Percentiles rank a stretch among this genome's conserved stretches.
Conservation (phyloP, 2,113 vertebrate species). For the Hyaena hyaena region DNA sequence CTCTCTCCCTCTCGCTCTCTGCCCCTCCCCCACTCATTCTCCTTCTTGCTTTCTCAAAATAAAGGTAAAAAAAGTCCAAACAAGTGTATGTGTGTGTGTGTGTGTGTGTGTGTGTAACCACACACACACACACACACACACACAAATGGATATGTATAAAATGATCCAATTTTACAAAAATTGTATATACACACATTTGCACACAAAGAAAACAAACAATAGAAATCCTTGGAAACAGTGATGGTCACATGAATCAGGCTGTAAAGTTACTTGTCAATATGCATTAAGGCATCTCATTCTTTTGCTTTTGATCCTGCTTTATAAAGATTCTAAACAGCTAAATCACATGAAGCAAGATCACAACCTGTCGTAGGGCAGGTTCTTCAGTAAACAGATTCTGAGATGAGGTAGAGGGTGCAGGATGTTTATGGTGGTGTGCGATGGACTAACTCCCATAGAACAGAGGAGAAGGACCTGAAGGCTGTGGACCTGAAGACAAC, state of each 20-base stretch:
- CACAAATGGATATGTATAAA: background rate
- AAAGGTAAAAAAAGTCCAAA: background rate
- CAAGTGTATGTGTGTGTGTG: background rate
- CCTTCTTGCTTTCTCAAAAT: too few species aligned
- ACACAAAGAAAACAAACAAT: background rate
- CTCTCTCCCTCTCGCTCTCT: too few species aligned
- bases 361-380: background rate
- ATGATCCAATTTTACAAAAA: conserved; percentile 1
- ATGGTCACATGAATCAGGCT: background rate
- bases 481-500: background rate
- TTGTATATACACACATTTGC: background rate
- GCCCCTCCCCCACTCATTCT: too few species aligned
- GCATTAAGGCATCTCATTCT: background rate
- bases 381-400: background rate
- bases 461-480: background rate
- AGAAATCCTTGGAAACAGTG: background rate
- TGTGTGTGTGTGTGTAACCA: background rate
- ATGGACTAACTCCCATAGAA: background rate
- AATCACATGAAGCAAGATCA: background rate
- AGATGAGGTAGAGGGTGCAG: background rate
- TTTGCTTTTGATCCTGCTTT: background rate
- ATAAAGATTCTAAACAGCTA: background rate
- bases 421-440: background rate
- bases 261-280: background rate
- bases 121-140: background rate